These are phyloP conservation scores for Phlogophora meticulosa DNA, from an alignment of 2,888 invertebrate genomes.

Conservation along the genomic window DNA sequence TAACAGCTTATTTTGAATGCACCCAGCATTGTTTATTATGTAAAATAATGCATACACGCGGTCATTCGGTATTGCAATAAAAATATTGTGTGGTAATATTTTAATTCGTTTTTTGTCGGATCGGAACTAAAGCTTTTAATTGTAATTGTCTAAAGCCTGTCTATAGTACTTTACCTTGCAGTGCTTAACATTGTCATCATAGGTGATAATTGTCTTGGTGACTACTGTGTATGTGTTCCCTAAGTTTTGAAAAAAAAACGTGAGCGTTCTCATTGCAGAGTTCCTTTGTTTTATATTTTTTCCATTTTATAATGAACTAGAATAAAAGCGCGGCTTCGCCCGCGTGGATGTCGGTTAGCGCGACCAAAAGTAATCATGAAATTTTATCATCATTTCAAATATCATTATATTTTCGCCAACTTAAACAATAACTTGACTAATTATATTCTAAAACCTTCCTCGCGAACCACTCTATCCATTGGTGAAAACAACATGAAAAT, in stretches of 20 bases:
- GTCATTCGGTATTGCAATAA: not conserved
- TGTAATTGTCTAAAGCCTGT: no score
- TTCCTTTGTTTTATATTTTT: not conserved
- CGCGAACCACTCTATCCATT: no score
- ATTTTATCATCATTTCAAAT: no score
- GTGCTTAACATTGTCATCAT: not conserved
- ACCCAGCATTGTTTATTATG: not conserved
- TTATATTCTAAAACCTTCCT: no score
- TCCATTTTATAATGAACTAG: no score
- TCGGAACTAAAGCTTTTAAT: not conserved
- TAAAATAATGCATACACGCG: not conserved
- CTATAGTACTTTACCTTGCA: not conserved
- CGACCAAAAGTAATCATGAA: no score
- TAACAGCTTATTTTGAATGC: slow-evolving; percentile 4
- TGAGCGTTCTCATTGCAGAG: no score
- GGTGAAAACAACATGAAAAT: no score
- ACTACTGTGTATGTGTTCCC: not conserved
- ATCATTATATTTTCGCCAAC: no score
- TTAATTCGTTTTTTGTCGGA: not conserved
- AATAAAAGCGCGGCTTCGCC: no score
- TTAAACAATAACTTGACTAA: no score
- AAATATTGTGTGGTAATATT: not conserved
- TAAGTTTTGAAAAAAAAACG: slow-evolving; percentile 1
- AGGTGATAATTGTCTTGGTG: not conserved
- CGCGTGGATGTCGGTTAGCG: no score